Base-by-base conservation (phyloP, 2,888 invertebrate species). In the Euclidia mi region DNA sequence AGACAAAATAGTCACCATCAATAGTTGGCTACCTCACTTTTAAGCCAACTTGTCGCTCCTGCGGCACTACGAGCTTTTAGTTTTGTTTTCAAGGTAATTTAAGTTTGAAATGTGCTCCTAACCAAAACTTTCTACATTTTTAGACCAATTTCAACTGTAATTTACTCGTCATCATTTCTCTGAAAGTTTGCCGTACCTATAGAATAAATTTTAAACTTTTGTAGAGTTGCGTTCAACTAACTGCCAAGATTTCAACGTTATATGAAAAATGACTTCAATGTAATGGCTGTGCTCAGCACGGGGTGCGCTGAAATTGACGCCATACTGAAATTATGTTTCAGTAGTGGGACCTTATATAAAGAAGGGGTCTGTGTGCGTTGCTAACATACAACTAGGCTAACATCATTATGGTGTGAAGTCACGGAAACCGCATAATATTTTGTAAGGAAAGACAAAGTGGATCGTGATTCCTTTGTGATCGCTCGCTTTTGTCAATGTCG, bases 401-500 rank as follows among this genome's bases (percentile, higher is more conserved):
- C 67, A 60, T 74, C 49, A 70, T 76, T 75, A 79, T 71, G 63
- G 67, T 63, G 66, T 61, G 56, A 64, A 81, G 81, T 76, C 79
- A 79, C 79, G 80, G 73, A 67, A 71, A 75, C 58, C 71, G 67
- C 78, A 78, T 81, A 76, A 83, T 84, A 79, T 82, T 78, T 76
- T 58, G 66, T 67, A 34, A 56, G 58, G 59, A 59, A 63, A 49
- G 64, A 49, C 57, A 68, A 76, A 68, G 67, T 65, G 65, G 69
- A 67, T 55, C 68, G 65, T 70, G 71, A 75, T 71, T 82, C 84
- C 80, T 87, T 89, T 89, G 85, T 89, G 66, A 60, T 61, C 63
- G 68, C 66, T 74, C 72, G 83, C 85, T 87, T 81, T 89, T 90
- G 86, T 89, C 76, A 75, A 70, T 56, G 68, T 31, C 45, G 87